These are phyloP conservation scores for Drosophila subquinaria DNA, from an alignment of 2,888 invertebrate species.

Conservation along the genomic window DNA sequence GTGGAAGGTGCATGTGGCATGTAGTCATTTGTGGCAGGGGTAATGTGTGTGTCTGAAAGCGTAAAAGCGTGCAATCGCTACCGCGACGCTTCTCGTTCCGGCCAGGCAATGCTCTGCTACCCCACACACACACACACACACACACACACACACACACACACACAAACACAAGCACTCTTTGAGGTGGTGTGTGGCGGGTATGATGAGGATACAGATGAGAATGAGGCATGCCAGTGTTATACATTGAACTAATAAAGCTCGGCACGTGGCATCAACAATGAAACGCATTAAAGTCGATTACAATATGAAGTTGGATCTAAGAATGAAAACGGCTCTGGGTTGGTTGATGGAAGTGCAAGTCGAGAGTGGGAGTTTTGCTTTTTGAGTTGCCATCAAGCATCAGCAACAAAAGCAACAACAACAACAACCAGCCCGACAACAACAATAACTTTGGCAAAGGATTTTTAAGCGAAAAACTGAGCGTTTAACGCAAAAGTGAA, in stretches of 20 bases:
- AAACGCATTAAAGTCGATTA: constrained; percentile 86
- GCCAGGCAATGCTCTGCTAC: constrained; percentile 30
- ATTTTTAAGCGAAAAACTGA: constrained; percentile 56
- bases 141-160: constrained; percentile 29
- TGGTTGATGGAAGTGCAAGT: background rate
- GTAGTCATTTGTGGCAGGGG: constrained; percentile 63
- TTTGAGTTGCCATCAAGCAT: constrained; percentile 56
- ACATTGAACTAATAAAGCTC: constrained; percentile 86
- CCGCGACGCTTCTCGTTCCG: constrained; percentile 55
- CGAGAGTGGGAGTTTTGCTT: constrained; percentile 21
- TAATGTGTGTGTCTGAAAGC: constrained; percentile 84
- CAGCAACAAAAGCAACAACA: constrained; percentile 22
- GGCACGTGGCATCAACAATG: constrained; percentile 86
- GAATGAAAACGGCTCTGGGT: constrained; percentile 1
- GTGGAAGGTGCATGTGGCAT: constrained; percentile 62
- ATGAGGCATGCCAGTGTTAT: constrained; percentile 70
- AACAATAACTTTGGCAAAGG: constrained; percentile 26
- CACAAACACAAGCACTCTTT: constrained; percentile 39
- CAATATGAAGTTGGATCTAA: constrained; percentile 76
- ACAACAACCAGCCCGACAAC: constrained; percentile 18
- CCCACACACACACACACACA: constrained; percentile 37
- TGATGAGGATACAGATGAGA: too few relatives aligned
- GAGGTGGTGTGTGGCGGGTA: constrained; percentile 32
- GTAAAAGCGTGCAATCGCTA: constrained; percentile 84
- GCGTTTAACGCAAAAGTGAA: constrained; percentile 10